These are phyloP conservation scores for Zootermopsis nevadensis DNA, from an alignment of 2,888 invertebrate genomes.

Conservation along the genomic window DNA sequence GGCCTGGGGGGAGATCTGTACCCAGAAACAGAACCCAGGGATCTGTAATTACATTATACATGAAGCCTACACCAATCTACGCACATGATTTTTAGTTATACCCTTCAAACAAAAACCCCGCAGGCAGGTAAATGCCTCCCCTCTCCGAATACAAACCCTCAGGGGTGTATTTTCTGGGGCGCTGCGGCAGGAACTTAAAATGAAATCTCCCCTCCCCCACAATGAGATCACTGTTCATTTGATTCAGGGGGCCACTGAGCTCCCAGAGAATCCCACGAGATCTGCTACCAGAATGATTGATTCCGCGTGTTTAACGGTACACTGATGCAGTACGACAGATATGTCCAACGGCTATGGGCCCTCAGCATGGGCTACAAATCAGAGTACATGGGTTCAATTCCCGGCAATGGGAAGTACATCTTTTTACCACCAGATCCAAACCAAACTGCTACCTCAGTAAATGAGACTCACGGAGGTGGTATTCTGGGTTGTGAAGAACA, in stretches of 20 bases:
- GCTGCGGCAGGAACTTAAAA: neutral
- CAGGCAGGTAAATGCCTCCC: neutral
- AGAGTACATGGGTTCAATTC: too few relatives aligned
- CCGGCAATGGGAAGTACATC: too few relatives aligned
- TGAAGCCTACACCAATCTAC: neutral
- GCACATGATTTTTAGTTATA: neutral
- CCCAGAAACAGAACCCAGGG: neutral
- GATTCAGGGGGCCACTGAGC: slow-evolving; percentile 18
- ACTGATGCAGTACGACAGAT: neutral
- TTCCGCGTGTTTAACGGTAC: neutral
- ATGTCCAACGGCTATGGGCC: too few relatives aligned
- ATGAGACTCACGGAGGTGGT: too few relatives aligned
- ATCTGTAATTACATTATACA: slow-evolving; percentile 18
- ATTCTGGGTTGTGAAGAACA: too few relatives aligned
- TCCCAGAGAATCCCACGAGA: neutral
- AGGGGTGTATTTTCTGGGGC: slow-evolving; percentile 20
- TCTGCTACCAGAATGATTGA: neutral
- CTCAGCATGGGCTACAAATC: too few relatives aligned
- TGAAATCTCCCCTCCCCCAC: neutral
- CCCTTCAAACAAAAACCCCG: neutral
- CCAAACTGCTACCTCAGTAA: too few relatives aligned
- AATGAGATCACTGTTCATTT: slow-evolving; percentile 10
- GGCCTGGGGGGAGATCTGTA: neutral
- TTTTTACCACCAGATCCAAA: too few relatives aligned
- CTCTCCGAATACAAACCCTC: neutral